Base-by-base conservation (phyloP, 2,888 invertebrate species). In the Hedychridium roseum region DNA sequence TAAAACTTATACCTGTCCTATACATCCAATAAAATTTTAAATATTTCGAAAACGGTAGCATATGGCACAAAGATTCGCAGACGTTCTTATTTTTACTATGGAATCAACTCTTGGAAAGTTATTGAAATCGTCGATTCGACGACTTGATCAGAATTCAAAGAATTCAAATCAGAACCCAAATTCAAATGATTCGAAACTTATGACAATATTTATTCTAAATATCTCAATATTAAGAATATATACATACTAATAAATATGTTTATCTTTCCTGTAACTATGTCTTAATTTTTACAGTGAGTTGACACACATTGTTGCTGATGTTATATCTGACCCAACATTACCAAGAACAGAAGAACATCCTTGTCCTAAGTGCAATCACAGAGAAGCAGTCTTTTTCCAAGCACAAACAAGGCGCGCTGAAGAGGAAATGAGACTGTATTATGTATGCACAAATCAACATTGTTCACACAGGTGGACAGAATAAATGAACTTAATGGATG, bases 371-470 rank as follows among this genome's bases (percentile, higher is more conserved):
- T 99, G 99, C 80, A 87, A 88, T 55, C 92, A 97, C 78, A 85
- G 92, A 52, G 97, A 98, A 78, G 96, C 98, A 0, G 99, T 99
- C 3, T 99, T 99, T 81, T 99, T 99, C 81, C 95, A 96, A 83
- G 97, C 98, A 0, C 97, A 97, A 79, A 96, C 97, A 0, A 84
- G 95, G 55, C 86, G 96, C 66, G 97, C 97, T 71, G 98, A 98
- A 85, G 97, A 97, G 76, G 97, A 97, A 80, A 97, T 97, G 97
- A 87, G 96, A 79, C 83, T 97, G 31, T 97, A 97, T 79, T 97
- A 97, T 74, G 97, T 97, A 2, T 97, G 97, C 76, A 96, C 96
- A 0, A 91, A 90, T 80, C 85, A 86, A 45, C 91, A 92, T 74
- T 97, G 97, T 79, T 90, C 91, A 50, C 95, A 97, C 79, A 85